A percentile compares a stretch with the other conserved stretches of the same genome.
Evolutionary conservation across 2,797 vertebrate species (phyloP).

Genomic region (Spheniscus humboldti): DNA sequence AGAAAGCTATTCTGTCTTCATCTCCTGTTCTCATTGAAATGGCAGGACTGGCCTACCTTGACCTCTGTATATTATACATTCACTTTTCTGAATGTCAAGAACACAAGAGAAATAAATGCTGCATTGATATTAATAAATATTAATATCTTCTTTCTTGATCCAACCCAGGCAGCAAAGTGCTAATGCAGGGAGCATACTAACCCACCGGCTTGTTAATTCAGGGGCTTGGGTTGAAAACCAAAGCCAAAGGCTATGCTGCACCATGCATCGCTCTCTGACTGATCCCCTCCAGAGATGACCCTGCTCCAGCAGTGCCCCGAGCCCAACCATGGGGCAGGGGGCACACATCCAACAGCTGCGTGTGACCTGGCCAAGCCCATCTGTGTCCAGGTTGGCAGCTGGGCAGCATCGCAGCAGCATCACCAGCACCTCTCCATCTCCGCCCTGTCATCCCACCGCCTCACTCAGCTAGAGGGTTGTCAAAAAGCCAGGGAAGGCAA

Average conservation of each 20-base stretch:
- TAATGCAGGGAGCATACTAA: neutral
- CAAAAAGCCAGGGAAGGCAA: neutral
- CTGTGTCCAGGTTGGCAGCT: neutral
- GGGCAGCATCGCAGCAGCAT: neutral
- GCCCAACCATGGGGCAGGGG: neutral
- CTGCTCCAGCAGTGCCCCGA: neutral
- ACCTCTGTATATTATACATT: neutral
- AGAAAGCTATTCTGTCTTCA: neutral
- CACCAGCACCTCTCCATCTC: neutral
- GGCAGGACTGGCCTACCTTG: neutral
- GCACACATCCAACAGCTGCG: neutral
- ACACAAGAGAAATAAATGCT: neutral
- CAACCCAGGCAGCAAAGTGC: neutral
- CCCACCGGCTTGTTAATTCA: neutral
- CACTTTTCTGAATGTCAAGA: conserved; percentile 15
- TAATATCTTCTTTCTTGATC: neutral
- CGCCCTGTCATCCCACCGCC: neutral
- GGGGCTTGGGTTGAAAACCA: neutral
- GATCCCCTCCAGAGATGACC: neutral
- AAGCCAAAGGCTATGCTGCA: rapidly evolving
- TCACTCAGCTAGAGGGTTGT: neutral
- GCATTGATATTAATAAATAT: conserved; percentile 18
- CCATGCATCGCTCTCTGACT: neutral
- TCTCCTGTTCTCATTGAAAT: neutral
- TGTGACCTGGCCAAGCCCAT: neutral